A percentile compares a stretch with the other conserved stretches of the same genome.
These are phyloP conservation scores for Rhea americana DNA, from an alignment of 2,113 vertebrate species.

Conservation along the genomic window DNA sequence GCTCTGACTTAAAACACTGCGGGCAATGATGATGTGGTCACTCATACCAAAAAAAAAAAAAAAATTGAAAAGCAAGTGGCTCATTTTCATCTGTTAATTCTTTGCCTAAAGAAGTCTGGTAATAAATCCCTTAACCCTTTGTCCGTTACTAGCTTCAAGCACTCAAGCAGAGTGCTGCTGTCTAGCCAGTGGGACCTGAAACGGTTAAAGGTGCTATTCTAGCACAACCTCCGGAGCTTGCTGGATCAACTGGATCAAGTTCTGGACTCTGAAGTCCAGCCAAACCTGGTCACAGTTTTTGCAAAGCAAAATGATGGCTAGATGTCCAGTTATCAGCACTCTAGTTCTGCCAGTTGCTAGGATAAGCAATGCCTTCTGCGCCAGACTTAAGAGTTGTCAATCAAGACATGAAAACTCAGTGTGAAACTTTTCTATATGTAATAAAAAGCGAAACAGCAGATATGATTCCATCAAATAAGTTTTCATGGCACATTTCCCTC, in stretches of 20 bases:
- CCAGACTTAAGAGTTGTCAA: neutral
- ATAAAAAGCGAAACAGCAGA: neutral
- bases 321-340: constrained; percentile 55
- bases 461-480: neutral
- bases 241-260: constrained; percentile 55
- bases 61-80: neutral
- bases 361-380: neutral
- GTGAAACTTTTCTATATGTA: neutral
- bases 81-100: constrained; percentile 11
- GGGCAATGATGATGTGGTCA: neutral
- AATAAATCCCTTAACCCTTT: neutral
- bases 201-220: neutral
- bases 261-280: constrained; percentile 43
- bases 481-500: neutral
- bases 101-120: neutral
- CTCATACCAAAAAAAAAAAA: neutral
- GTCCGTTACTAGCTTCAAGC: neutral
- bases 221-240: constrained; percentile 17
- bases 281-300: constrained; percentile 63
- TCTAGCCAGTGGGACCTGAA: neutral
- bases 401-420: neutral
- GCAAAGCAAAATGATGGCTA: constrained; percentile 60
- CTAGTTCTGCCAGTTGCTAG: constrained; percentile 12
- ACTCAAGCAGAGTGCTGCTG: neutral
- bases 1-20: neutral